These are phyloP conservation scores for Cygnus olor DNA, from an alignment of 2,797 vertebrate species.

Conservation along the genomic window DNA sequence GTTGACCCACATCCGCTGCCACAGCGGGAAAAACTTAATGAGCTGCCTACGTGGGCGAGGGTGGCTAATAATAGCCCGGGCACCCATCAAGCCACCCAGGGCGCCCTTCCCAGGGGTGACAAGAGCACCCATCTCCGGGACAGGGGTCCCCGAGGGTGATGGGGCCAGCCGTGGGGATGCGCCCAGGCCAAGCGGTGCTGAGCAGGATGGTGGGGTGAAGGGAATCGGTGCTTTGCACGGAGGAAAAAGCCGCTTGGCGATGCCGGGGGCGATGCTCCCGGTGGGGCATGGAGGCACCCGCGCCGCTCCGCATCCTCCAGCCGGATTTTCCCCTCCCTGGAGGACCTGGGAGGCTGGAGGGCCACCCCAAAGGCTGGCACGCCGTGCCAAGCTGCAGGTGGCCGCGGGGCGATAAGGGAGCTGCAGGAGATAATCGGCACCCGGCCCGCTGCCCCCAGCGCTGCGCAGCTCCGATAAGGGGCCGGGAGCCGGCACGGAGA, in stretches of 20 bases:
- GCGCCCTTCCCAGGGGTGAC: fast-evolving
- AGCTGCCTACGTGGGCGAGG: not conserved
- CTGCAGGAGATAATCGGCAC: not conserved
- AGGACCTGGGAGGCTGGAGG: not conserved
- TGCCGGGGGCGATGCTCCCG: not conserved
- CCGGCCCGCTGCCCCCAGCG: not conserved
- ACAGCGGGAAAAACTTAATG: not conserved
- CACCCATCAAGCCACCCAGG: not conserved
- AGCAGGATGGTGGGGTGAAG: no score
- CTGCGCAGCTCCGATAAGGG: not conserved
- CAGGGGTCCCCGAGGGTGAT: not conserved
- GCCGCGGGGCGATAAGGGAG: not conserved
- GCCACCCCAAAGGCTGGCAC: not conserved
- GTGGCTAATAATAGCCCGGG: not conserved
- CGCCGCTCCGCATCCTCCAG: not conserved
- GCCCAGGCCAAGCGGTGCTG: not conserved
- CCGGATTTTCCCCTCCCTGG: no score
- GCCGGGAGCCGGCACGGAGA: not conserved
- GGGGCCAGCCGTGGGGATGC: not conserved
- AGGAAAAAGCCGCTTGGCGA: not conserved
- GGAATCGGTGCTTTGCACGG: no score
- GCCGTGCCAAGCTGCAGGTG: not conserved
- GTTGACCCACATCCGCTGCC: conserved; percentile 45
- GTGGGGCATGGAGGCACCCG: not conserved
- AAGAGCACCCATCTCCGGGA: not conserved